Conservation (phyloP, 2,888 invertebrate genomes). For the Drosophila falleni region DNA sequence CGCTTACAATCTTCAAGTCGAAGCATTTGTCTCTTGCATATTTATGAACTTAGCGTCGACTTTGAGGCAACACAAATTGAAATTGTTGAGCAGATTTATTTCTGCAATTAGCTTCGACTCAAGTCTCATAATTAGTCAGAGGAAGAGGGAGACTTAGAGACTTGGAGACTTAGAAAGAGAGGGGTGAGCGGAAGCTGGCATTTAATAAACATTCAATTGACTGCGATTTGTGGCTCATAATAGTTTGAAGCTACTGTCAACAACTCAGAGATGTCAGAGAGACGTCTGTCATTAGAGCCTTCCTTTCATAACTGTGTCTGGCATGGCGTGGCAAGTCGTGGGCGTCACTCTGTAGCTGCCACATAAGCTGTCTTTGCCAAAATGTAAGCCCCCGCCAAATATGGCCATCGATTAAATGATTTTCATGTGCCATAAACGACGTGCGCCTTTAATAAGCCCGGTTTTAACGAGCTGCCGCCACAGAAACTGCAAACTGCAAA, state of each 20-base stretch:
- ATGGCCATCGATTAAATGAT: constrained; percentile 82
- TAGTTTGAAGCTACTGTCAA: constrained; percentile 70
- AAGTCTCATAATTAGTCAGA: constrained; percentile 49
- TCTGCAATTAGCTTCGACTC: constrained; percentile 67
- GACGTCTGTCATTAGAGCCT: constrained; percentile 63
- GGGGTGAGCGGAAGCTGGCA: constrained; percentile 28
- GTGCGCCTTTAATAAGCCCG: constrained; percentile 79
- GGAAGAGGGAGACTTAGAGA: too few relatives aligned
- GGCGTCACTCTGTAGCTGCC: constrained; percentile 50
- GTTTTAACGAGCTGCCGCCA: constrained; percentile 72
- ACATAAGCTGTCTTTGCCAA: constrained; percentile 59
- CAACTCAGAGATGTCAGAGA: constrained; percentile 48
- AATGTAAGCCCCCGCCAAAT: constrained; percentile 66
- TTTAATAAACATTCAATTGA: constrained; percentile 68
- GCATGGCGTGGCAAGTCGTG: constrained; percentile 33
- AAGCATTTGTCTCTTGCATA: constrained; percentile 60
- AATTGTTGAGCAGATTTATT: constrained; percentile 75
- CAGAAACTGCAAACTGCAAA: constrained; percentile 37
- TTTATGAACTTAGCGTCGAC: constrained; percentile 62
- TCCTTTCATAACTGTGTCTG: constrained; percentile 32
- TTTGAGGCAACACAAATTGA: constrained; percentile 72
- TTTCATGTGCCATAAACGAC: constrained; percentile 80
- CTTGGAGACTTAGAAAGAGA: not conserved
- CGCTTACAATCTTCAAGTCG: constrained; percentile 13
- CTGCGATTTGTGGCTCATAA: constrained; percentile 72